Conservation (phyloP, 2,888 invertebrate genomes). For the Hymenopus coronatus region DNA sequence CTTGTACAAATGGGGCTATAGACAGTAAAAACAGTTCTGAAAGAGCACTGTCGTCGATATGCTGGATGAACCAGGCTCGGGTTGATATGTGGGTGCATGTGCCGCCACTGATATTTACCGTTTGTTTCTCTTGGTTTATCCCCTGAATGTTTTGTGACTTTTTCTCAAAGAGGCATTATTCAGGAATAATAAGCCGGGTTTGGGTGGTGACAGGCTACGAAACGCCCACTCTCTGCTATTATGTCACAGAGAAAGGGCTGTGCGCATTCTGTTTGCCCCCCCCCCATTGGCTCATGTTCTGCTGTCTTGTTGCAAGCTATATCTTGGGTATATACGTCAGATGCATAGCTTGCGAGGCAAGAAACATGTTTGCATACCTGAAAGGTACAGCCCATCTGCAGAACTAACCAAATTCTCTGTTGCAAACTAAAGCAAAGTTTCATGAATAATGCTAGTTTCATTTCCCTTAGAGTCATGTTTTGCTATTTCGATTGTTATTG, state of each 20-base stretch:
- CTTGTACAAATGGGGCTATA: too few species aligned
- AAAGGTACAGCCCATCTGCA: too few species aligned
- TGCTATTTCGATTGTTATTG: too few species aligned
- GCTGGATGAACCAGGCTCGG: too few species aligned
- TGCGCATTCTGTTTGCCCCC: background rate
- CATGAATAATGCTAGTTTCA: too few species aligned
- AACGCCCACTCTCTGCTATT: background rate
- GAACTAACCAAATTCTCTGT: too few species aligned
- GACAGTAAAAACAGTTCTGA: too few species aligned
- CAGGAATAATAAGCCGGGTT: background rate
- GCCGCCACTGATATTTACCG: background rate
- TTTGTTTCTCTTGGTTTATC: background rate
- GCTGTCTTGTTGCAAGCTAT: background rate
- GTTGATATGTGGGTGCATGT: too few species aligned
- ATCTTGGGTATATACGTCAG: background rate
- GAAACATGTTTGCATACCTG: background rate
- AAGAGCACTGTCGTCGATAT: too few species aligned
- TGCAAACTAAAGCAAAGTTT: too few species aligned
- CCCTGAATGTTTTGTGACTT: background rate
- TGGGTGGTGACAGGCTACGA: background rate
- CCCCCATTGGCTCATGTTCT: background rate
- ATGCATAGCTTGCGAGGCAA: background rate
- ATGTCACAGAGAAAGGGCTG: background rate
- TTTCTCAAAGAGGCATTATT: background rate
- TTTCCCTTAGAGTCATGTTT: too few species aligned